Evolutionary conservation across 2,888 invertebrate genomes (phyloP).

Genomic region (Melanophora roralis): DNA sequence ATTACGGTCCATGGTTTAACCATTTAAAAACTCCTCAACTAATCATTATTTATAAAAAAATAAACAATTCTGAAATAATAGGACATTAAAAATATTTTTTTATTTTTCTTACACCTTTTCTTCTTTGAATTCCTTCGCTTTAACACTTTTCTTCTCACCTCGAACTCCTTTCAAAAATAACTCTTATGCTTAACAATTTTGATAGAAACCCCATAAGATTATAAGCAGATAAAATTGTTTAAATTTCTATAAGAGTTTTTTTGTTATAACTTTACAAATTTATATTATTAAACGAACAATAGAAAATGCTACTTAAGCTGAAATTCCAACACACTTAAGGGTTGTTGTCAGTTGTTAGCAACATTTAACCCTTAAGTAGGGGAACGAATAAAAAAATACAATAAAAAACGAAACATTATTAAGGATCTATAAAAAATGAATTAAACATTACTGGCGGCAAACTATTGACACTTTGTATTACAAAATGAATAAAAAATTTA

Average conservation of each 20-base stretch:
- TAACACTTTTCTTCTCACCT: slow-evolving; percentile 3
- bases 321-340: slow-evolving; percentile 50
- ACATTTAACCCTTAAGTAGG: slow-evolving; percentile 60
- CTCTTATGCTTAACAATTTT: background rate
- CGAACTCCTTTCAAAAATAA: background rate
- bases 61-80: too few species aligned
- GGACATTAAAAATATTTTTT: too few species aligned
- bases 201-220: slow-evolving; percentile 37
- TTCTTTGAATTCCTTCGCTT: background rate
- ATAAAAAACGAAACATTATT: background rate
- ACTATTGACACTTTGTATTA: slow-evolving; percentile 39
- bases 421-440: slow-evolving; percentile 56
- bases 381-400: slow-evolving; percentile 34
- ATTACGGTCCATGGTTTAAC: too few species aligned
- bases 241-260: slow-evolving; percentile 25
- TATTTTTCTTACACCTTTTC: too few species aligned
- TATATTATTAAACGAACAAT: slow-evolving; percentile 10
- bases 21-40: too few species aligned
- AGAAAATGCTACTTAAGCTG: slow-evolving; percentile 32
- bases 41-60: too few species aligned
- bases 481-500: background rate
- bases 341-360: slow-evolving; percentile 9
- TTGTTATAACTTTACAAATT: background rate
- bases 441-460: slow-evolving; percentile 50
- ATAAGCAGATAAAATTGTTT: slow-evolving; percentile 24